Evolutionary conservation across 2,888 invertebrate species (phyloP), one percentile per base, ranked within the genome.

Genomic region (Nomada lathburiana): DNA sequence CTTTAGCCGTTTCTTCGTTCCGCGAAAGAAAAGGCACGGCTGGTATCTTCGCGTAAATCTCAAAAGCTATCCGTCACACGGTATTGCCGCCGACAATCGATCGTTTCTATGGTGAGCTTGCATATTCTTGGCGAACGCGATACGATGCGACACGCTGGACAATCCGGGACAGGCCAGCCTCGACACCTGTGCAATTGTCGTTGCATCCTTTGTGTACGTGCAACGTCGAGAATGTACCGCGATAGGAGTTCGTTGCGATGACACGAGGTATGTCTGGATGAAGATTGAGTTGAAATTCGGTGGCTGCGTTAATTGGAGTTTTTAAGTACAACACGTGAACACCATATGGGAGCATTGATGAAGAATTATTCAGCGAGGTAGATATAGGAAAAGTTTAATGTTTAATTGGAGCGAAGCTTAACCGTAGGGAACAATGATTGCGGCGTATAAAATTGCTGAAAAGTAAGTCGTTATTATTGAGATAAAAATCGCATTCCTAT

Each of bases 31-130:
- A 86, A 80, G 72, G 71, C n/a, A 53, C 26, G 44, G 36, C 62
- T 53, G 42, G 73, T 88, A 90, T 90, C 89, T 80, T 70, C 76
- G 67, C 71, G 85, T 80, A 81, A 89, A 89, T 89, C 90, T 86
- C 75, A 62, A 79, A 79, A 74, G 64, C 78, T 75, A 81, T 80
- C 75, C 86, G 80, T 76, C 80, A 80, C 79, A 80, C 72, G 67
- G 81, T 78, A 67, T 86, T 72, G 69, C 76, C 59, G 73, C 70
- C 77, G 82, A 86, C 85, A 83, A 86, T 86, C 78, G 85, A 70
- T 77, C 82, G 77, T 42, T 86, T 86, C 84, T 88, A 84, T 71
- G 82, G 71, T 86, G 88, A 89, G 83, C 82, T 86, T 85, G 89
- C 87, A 85, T 80, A 87, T 90, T 73, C 20, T 18, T 82, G 64